Base-by-base conservation (phyloP, 2,888 invertebrate species). In the Dasysyrphus tricinctus region DNA sequence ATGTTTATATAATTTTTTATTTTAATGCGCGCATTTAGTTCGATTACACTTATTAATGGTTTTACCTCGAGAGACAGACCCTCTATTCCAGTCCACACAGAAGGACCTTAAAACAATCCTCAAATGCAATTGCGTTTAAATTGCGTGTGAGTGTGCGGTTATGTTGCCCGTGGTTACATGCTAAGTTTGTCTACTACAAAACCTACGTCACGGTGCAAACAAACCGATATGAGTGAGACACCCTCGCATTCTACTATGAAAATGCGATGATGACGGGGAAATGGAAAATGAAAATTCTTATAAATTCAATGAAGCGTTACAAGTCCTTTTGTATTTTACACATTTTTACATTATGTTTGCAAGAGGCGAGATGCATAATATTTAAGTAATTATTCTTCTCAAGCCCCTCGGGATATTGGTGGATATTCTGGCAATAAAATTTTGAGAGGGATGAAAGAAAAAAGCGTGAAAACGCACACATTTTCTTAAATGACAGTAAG, bases 121-220 rank as follows among this genome's bases (percentile, higher is more conserved):
- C 16, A 63, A 73, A 37, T 61, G 16, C 34, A 69, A 85, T 73
- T 57, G 67, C 34, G 42, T 67, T 85, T 77, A 47, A 57, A 77
- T 81, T 82, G 86, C 78, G 81, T 81, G 77, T 19, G 57, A 82
- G 78, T 86, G 81, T 86, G 86, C 78, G 86, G 86, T 86, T 78
- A 70, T 72, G 86, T 86, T 86, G 81, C 86, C 81, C 78, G 86
- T 86, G 86, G 86, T 86, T 86, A 86, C 78, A 74, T 85, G 78
- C 78, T 78, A 65, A 72, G 78, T 63, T 78, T 78, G 81, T 72
- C 78, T 69, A 14, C 51, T 54, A 54, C 44, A 32, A 59, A 67
- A 69, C 69, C 56, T 29, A 24, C 67, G 70, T 49, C 14, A 14
- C 1, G 29, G 34, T 70, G 57, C 59, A 81, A 49, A 74, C 74